phyloP scores from a whole-genome alignment of 2,797 vertebrate species.

The Ciconia nigra region DNA sequence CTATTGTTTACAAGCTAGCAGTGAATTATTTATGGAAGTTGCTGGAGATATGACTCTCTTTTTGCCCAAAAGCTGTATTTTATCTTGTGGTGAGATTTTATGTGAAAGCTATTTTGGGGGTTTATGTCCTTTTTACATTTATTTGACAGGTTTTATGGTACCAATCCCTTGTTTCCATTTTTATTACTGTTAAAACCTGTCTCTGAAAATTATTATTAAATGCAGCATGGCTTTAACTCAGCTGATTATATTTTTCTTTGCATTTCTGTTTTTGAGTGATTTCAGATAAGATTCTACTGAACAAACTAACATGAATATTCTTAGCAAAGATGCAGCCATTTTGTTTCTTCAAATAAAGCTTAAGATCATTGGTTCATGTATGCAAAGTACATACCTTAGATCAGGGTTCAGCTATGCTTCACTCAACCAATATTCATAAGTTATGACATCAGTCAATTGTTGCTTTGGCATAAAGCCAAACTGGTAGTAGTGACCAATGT shows the following conservation, averaged over 20 bases:
- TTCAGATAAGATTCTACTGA: not conserved
- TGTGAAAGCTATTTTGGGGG: slow-evolving; percentile 47
- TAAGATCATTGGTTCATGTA: not conserved
- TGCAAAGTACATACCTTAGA: not conserved
- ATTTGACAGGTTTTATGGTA: slow-evolving; percentile 56
- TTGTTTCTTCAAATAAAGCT: not conserved
- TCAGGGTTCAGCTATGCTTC: not conserved
- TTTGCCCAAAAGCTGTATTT: slow-evolving; percentile 65
- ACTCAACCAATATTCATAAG: not conserved
- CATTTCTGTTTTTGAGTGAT: slow-evolving; percentile 21
- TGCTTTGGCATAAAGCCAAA: not conserved
- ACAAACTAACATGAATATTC: not conserved
- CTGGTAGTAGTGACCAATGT: not conserved
- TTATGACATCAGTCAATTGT: not conserved
- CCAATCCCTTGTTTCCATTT: slow-evolving; percentile 43
- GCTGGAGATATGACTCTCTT: slow-evolving; percentile 43
- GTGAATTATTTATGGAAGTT: slow-evolving; percentile 78
- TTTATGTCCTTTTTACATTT: slow-evolving; percentile 57
- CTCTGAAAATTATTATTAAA: slow-evolving; percentile 58
- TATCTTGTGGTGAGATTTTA: slow-evolving; percentile 64
- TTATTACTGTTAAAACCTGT: slow-evolving; percentile 28
- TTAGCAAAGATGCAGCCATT: not conserved
- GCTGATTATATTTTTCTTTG: slow-evolving; percentile 10
- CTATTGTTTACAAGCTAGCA: slow-evolving; percentile 76
- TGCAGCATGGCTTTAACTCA: slow-evolving; percentile 13